Base-by-base conservation (phyloP, 30 jellyfish, hydroid and myxozoan species). In the Chrysaora quinquecirrha region DNA sequence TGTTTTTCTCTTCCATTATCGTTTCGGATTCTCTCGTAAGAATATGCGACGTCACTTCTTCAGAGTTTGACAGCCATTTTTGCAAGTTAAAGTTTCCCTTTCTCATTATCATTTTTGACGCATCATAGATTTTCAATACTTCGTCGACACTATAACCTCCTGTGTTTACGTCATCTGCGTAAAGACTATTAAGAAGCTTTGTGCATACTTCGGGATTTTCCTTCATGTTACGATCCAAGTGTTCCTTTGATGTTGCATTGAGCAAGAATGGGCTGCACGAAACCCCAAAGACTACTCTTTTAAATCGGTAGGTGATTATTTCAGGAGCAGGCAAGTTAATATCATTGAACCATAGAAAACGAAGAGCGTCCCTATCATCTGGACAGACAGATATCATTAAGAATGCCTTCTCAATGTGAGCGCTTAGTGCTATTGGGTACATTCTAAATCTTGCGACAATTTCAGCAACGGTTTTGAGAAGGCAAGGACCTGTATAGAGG, bases 401-500 rank as follows among this genome's bases (percentile, higher is more conserved):
- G 58, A 86, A 75, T 28, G 96, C 96, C 50, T 86, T 86, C 66
- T 86, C 96, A 48, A 86, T 86, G 64, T 86, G 88, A 21, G 96
- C 75, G 27, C 83, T 80, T n/a, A 80, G 77, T 1, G 95, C 95
- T 18, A 67, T 48, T 23, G 46, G 34, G 66, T 71, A 10, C 30
- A 73, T 18, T 7, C 85, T 84, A 64, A 87, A 87, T 23, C 90
- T 86, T 28, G 48, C 31, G 28, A 80, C 84, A 29, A 87, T 73
- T 49, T 80, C 75, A 29, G 74, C 79, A 22, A 87, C 69, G n/a
- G 89, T 38, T 43, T 35, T 61, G 20, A 84, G 43, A 25, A 87
- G 47, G 19, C 83, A 70, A 6, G 97, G 84, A 34, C 85, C 95
- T 21, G 76, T 35, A 60, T 66, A 80, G 19, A 78, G 77, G 48